Evolutionary conservation across 2,888 invertebrate species (phyloP), one percentile per base, ranked within the genome.

Genomic region (Tetragnatha montana): DNA sequence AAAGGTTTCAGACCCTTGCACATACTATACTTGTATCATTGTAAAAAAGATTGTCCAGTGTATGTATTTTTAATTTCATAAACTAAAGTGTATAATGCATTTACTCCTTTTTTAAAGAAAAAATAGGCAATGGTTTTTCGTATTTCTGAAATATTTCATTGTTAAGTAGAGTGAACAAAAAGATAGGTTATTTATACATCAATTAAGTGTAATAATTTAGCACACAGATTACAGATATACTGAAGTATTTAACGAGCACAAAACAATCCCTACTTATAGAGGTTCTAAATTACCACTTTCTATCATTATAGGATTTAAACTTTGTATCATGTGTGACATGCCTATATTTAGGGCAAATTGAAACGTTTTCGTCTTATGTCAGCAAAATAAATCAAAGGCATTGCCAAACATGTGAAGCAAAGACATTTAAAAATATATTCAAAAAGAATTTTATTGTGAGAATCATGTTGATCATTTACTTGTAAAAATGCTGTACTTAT

Each of bases 41-140:
- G 83, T 88, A 88, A 78, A 81, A 84, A 79, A 83, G 60, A 60
- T 60, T 88, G 88, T 88, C 88, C 79, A 68, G 71, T 88, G 82
- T 82, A 84, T 88, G 88, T 81, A 88, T 88, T 80, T 84, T 84
- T 88, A 69, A 74, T 88, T 84, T 88, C 60, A 51, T 47, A 60
- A 73, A 83, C 73, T 79, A 78, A 86, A 74, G 22, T 80, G 80
- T 86, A 80, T 60, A 86, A 80, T 80, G 71, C 74, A 86, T 86
- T 86, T 86, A 70, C 47, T 78, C 78, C 49, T 84, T 84, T 84
- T 74, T 51, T 50, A 22, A 69, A 35, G 35, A 35, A 35, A 35
- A 68, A 69, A 69, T 78, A 84, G 84, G 35, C 22, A 78, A 76
- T 69, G 84, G 69, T 70, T 70, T 60, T 60, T 60, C 60, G 17